Evolutionary conservation across 2,113 vertebrate genomes (phyloP).

Genomic region (Dasypus novemcinctus): DNA sequence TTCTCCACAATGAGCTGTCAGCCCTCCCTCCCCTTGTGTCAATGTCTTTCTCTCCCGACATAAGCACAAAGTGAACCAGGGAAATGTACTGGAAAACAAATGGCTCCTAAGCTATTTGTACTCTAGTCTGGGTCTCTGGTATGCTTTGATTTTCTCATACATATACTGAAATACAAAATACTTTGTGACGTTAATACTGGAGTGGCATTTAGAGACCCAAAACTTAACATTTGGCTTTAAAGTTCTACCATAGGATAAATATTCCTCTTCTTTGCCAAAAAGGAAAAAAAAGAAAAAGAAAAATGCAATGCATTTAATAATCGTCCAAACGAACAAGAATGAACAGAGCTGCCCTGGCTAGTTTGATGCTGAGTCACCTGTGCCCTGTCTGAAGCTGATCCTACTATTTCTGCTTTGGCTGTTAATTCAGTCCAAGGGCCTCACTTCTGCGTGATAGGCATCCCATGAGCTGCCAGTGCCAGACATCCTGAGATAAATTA

Average conservation of each 20-base stretch:
- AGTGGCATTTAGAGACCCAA: conserved; percentile 18
- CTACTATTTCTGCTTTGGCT: conserved; percentile 28
- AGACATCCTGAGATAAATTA: conserved; percentile 72
- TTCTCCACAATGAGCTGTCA: neutral
- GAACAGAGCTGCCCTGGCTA: neutral
- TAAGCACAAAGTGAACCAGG: neutral
- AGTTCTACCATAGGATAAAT: conserved; percentile 64
- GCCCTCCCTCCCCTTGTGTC: neutral
- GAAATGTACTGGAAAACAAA: neutral
- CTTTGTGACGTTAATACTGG: conserved; percentile 31
- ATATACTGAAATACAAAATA: conserved; percentile 51
- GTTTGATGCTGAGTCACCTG: conserved; percentile 42
- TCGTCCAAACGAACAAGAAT: conserved; percentile 31
- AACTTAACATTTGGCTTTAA: conserved; percentile 50
- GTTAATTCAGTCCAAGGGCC: conserved; percentile 23
- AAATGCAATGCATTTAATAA: conserved; percentile 52
- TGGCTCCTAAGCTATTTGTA: neutral
- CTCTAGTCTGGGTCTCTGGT: neutral
- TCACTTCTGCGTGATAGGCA: conserved; percentile 57
- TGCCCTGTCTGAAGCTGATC: neutral
- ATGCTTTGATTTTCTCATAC: neutral
- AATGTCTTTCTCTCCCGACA: neutral
- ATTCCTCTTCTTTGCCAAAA: conserved; percentile 45
- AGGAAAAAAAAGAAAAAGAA: conserved; percentile 47
- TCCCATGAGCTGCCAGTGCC: conserved; percentile 46